Percentiles rank a stretch among this genome's conserved stretches.
Conservation (phyloP, 1,140 invertebrate species). For the Achroia grisella region DNA sequence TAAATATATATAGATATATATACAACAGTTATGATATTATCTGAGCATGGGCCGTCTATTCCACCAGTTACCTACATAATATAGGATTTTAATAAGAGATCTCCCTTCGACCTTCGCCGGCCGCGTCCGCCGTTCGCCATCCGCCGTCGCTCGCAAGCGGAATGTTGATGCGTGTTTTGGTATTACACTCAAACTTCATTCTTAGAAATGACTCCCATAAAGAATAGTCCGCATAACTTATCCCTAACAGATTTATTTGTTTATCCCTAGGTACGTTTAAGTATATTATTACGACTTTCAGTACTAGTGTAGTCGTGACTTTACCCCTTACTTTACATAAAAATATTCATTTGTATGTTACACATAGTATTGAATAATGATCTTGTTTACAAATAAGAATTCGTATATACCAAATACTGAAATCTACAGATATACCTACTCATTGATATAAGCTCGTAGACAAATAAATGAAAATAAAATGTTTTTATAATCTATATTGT, state of each 20-base stretch:
- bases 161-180: conserved; percentile 43
- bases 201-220: conserved; percentile 30
- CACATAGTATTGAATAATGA: too few species aligned
- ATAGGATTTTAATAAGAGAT: conserved; percentile 37
- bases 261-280: not conserved
- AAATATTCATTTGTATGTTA: too few species aligned
- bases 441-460: too few species aligned
- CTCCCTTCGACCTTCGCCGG: not conserved
- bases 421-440: too few species aligned
- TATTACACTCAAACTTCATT: conserved; percentile 34
- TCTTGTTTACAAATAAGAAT: too few species aligned
- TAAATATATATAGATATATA: conserved; percentile 15
- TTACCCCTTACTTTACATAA: too few species aligned
- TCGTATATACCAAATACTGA: too few species aligned
- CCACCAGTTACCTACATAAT: conserved; percentile 21
- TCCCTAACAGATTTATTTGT: conserved; percentile 38
- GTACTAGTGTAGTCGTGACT: too few species aligned
- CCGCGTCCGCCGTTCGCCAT: conserved; percentile 7
- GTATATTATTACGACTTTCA: too few species aligned
- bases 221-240: conserved; percentile 40
- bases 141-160: conserved; percentile 19
- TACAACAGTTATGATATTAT: too few species aligned
- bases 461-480: too few species aligned
- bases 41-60: not conserved
- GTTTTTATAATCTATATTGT: too few species aligned